Base-by-base conservation (phyloP, 2,113 vertebrate species). In the Mesocricetus auratus region DNA sequence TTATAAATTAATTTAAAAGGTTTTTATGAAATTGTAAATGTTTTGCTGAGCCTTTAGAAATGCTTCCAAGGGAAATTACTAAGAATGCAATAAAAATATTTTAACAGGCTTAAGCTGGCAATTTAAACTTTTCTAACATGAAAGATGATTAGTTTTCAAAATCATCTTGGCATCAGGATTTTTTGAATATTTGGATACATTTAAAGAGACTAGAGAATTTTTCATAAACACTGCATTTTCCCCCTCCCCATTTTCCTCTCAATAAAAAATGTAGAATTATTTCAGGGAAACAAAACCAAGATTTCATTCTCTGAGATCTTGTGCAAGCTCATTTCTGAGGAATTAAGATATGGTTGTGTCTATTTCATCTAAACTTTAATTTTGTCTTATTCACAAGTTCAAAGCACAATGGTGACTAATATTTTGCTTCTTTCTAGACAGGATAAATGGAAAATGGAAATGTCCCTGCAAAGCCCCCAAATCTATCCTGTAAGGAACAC, bases 1-100 rank as follows among this genome's bases (percentile, higher is more conserved):
- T 97, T 98, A 95, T 98, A 98, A 98, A 97, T 98, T 98, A 98
- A 97, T 97, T 98, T 97, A 97, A 97, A 97, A 95, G 92, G 91
- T 97, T 97, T 87, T 97, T 97, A 97, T 97, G 95, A 97, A 97
- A 96, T 92, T 97, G 93, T 97, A 97, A 97, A 97, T 98, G 97
- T 97, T 98, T 98, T 96, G 93, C 96, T 97, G 96, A 97, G 95
- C 92, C 95, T 97, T 97, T 97, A 96, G 86, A 97, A 98, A 97
- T 96, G 97, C 96, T 97, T 98, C 87, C 97, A 97, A 93, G 97
- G 97, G 97, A 98, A 97, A 97, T 98, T 95, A 97, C 96, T 82
- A 93, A 90, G 96, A 97, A 97, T 88, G 95, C 83, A 95, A 96
- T 97, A 97, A 97, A 97, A 97, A 97, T 97, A 97, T 95, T 97